phyloP scores from a whole-genome alignment of 2,113 vertebrate species.

The Semnornis frantzii region DNA sequence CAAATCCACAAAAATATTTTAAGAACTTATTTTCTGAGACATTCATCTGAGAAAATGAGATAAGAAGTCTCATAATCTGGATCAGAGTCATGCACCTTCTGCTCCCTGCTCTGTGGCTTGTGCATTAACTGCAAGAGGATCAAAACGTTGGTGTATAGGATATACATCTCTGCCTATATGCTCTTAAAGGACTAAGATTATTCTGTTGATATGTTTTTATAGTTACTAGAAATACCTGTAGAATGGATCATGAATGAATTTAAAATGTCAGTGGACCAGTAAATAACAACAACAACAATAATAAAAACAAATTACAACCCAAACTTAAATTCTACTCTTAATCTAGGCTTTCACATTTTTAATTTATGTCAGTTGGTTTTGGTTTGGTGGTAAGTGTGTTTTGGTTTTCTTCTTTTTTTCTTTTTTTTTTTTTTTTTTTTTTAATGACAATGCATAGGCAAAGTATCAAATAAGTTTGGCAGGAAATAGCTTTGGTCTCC shows the following conservation, averaged over 20 bases:
- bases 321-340: neutral
- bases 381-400: neutral
- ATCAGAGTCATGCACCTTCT: neutral
- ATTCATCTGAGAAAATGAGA: neutral
- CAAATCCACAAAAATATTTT: neutral
- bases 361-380: neutral
- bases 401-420: too few species aligned
- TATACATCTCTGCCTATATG: neutral
- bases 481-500: neutral
- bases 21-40: neutral
- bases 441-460: neutral
- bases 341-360: neutral
- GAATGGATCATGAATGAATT: slow-evolving; percentile 7
- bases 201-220: neutral
- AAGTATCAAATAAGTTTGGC: neutral
- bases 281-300: neutral
- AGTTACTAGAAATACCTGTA: neutral
- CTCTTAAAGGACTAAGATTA: neutral
- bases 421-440: neutral
- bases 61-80: neutral
- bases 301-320: neutral
- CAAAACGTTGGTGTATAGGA: neutral
- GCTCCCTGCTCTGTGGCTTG: neutral
- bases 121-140: neutral
- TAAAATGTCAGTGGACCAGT: neutral